phyloP scores from a whole-genome alignment of 2,888 invertebrate species.

The Octonoba sinensis region DNA sequence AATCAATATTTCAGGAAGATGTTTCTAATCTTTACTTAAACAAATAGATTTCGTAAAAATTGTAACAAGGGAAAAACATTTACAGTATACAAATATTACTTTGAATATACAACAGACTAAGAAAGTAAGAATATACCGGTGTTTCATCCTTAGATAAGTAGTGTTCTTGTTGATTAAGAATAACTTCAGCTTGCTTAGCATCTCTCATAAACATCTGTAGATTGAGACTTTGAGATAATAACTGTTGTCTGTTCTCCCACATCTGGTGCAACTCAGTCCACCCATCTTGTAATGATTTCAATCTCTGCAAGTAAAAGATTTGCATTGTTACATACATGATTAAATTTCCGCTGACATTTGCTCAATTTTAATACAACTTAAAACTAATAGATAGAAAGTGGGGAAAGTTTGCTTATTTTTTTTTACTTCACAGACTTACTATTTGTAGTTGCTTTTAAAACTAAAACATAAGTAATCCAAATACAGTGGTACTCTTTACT shows the following conservation, averaged over 20 bases:
- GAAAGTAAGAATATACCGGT: conserved; percentile 77
- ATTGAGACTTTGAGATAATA: conserved; percentile 94
- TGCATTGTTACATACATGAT: too few relatives aligned
- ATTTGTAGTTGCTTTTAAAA: too few relatives aligned
- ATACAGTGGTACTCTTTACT: too few relatives aligned
- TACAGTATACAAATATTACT: neutral
- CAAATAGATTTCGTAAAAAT: neutral
- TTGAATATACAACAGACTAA: neutral
- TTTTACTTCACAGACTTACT: neutral
- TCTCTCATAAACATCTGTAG: conserved; percentile 96
- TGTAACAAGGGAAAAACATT: neutral
- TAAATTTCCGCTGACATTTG: too few relatives aligned
- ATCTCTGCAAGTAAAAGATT: conserved; percentile 74
- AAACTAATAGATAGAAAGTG: neutral
- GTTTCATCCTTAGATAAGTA: conserved; percentile 96
- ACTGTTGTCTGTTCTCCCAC: conserved; percentile 98
- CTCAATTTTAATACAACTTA: neutral
- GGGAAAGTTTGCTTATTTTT: neutral
- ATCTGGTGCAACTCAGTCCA: conserved; percentile 99
- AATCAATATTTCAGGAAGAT: neutral
- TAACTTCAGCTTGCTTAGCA: conserved; percentile 96
- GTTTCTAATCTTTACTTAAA: neutral
- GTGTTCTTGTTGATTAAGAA: conserved; percentile 98
- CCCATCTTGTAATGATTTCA: conserved; percentile 97
- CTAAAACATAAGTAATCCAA: too few relatives aligned